phyloP scores from a whole-genome alignment of 2,888 invertebrate species.

The Drosophila mercatorum region DNA sequence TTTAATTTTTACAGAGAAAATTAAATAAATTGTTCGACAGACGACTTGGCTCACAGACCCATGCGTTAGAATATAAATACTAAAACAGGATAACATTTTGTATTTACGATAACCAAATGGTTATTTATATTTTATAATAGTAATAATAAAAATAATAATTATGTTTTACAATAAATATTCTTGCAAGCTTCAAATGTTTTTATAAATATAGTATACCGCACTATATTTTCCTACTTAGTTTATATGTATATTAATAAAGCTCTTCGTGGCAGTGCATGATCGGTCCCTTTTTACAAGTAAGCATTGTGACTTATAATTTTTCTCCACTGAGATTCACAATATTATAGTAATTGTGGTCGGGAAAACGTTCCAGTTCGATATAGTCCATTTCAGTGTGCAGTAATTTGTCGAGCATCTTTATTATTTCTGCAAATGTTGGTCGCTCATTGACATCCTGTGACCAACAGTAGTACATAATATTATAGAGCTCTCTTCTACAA shows the following conservation, averaged over 20 bases:
- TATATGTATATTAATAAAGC: slow-evolving; percentile 59
- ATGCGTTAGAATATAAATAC: no score
- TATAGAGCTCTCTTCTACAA: slow-evolving; percentile 95
- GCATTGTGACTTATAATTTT: slow-evolving; percentile 86
- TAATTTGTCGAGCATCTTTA: slow-evolving; percentile 91
- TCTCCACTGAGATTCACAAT: slow-evolving; percentile 94
- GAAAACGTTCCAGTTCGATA: slow-evolving; percentile 95
- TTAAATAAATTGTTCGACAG: no score
- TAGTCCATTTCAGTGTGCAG: slow-evolving; percentile 96
- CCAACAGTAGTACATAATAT: slow-evolving; percentile 99
- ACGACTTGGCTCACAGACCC: no score
- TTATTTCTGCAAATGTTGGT: slow-evolving; percentile 93
- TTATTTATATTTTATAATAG: not conserved
- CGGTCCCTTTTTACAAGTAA: not conserved
- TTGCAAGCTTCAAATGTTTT: not conserved
- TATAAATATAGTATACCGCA: slow-evolving; percentile 1
- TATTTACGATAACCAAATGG: not conserved
- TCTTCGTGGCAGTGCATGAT: slow-evolving; percentile 67
- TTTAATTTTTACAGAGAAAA: no score
- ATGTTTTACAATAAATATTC: not conserved
- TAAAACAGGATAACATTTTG: not conserved
- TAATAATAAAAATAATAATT: not conserved
- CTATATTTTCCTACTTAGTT: slow-evolving; percentile 17
- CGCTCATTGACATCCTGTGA: slow-evolving; percentile 92
- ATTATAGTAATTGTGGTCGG: slow-evolving; percentile 96